Conservation (phyloP, 2,113 vertebrate species). For the Asarcornis scutulata region DNA sequence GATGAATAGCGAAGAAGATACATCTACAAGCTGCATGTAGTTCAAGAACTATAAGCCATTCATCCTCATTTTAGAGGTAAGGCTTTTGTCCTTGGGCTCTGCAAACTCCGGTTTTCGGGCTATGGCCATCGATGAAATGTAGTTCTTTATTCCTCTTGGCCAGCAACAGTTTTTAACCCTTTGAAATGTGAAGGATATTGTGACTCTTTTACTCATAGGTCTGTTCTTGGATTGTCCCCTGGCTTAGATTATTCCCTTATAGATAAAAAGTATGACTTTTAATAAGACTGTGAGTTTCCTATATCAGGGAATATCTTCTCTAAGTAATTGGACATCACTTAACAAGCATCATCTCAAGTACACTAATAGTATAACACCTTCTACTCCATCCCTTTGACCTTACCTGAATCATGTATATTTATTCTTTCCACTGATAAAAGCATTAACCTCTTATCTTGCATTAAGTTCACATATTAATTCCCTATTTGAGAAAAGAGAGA, state of each 20-base stretch:
- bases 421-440: not conserved
- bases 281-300: not conserved
- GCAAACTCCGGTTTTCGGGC: not conserved
- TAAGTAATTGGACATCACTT: conserved; percentile 1
- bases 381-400: not conserved
- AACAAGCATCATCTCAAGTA: not conserved
- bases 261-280: not conserved
- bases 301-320: not conserved
- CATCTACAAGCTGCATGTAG: not conserved
- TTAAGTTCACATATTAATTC: not conserved
- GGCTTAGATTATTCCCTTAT: not conserved
- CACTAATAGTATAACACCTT: not conserved
- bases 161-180: not conserved
- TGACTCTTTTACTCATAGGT: not conserved
- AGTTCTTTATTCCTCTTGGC: not conserved
- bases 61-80: not conserved
- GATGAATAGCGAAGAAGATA: not conserved
- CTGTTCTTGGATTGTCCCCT: not conserved
- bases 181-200: not conserved
- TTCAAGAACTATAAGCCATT: not conserved
- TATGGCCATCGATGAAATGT: not conserved
- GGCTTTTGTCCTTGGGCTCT: not conserved
- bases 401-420: not conserved
- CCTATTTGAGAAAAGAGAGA: not conserved
- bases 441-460: not conserved